Percentiles rank a stretch among this genome's conserved stretches.
phyloP scores from a whole-genome alignment of 2,888 invertebrate species.

The Lasioglossum lativentre region DNA sequence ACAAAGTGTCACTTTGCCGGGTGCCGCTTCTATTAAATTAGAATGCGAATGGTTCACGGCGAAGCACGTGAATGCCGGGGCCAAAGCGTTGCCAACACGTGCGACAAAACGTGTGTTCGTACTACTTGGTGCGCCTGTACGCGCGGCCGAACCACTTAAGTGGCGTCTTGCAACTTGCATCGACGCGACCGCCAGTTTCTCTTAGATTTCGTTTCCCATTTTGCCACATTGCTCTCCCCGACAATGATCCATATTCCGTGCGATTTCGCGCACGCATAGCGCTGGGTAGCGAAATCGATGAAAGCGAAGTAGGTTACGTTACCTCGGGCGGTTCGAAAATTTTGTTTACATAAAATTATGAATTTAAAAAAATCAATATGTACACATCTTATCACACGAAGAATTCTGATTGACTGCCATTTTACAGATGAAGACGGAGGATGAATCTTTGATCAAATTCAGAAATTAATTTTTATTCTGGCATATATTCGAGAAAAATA shows the following conservation, averaged over 20 bases:
- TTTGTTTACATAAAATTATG: neutral
- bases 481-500: too few relatives aligned
- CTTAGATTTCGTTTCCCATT: conserved; percentile 21
- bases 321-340: neutral
- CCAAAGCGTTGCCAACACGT: conserved; percentile 61
- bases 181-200: neutral
- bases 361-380: too few relatives aligned
- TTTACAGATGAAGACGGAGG: too few relatives aligned
- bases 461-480: too few relatives aligned
- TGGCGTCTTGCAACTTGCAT: conserved; percentile 14
- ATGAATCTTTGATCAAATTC: too few relatives aligned
- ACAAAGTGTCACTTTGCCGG: conserved; percentile 40
- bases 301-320: neutral
- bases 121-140: conserved; percentile 46
- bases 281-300: neutral
- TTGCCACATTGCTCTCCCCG: neutral
- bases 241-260: neutral
- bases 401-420: too few relatives aligned
- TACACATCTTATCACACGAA: too few relatives aligned
- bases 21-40: conserved; percentile 50
- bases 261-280: neutral
- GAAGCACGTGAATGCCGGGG: conserved; percentile 61
- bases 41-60: conserved; percentile 36
- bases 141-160: conserved; percentile 32
- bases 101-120: conserved; percentile 58